phyloP scores from a whole-genome alignment of 1,140 invertebrate species.

The Probaryconus sp. region DNA sequence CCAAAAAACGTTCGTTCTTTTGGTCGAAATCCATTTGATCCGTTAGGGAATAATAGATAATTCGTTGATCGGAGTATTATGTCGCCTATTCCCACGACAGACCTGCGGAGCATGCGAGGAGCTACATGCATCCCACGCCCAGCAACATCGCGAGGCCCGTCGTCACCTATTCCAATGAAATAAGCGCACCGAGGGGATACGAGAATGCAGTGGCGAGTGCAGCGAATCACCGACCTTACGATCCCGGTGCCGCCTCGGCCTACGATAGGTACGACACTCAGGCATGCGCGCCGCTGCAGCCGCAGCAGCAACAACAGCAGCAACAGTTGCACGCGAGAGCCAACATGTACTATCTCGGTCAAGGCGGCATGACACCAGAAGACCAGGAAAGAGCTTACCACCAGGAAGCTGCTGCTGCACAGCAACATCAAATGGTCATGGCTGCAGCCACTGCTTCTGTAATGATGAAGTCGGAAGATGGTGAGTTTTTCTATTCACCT shows the following conservation, averaged over 20 bases:
- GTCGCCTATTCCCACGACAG: no score
- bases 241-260: constrained; percentile 81
- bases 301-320: constrained; percentile 80
- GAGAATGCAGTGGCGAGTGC: constrained; percentile 79
- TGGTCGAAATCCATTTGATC: no score
- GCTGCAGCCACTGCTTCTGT: constrained; percentile 77
- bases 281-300: constrained; percentile 80
- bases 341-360: constrained; percentile 80
- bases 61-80: no score
- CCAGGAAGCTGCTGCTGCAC: constrained; percentile 79
- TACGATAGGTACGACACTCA: constrained; percentile 86
- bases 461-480: constrained; percentile 83
- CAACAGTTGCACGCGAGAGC: constrained; percentile 78
- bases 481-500: constrained; percentile 59
- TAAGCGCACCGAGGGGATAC: constrained; percentile 79
- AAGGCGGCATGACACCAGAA: constrained; percentile 76
- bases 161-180: constrained; percentile 82
- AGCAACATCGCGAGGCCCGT: constrained; percentile 80
- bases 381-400: constrained; percentile 82
- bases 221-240: constrained; percentile 81
- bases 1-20: no score
- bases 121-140: constrained; percentile 73
- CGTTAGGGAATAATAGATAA: no score
- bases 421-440: constrained; percentile 82
- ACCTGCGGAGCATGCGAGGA: constrained; percentile 71